Percentiles rank a stretch among this genome's conserved stretches.
Conservation (phyloP, 2,888 invertebrate species). For the Spisula solida region DNA sequence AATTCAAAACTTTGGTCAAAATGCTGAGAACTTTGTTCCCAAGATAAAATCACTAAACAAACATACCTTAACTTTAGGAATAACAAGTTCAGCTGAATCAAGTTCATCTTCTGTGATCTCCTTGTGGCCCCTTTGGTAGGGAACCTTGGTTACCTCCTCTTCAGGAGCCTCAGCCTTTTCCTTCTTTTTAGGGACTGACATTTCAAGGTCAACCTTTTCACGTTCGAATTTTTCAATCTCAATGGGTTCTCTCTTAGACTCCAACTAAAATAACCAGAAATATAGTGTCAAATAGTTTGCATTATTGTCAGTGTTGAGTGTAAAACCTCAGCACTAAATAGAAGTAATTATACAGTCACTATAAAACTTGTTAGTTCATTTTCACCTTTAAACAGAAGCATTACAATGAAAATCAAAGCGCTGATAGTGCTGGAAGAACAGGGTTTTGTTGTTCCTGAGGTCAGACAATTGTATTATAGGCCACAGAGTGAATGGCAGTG, state of each 20-base stretch:
- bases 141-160: conserved; percentile 69
- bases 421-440: no score
- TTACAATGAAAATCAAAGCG: no score
- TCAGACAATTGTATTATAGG: no score
- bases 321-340: no score
- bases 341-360: no score
- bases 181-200: conserved; percentile 43
- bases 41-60: neutral
- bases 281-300: no score
- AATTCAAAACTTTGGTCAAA: neutral
- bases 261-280: conserved; percentile 47
- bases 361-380: no score
- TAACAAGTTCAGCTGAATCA: conserved; percentile 75
- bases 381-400: no score
- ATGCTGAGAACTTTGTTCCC: neutral
- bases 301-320: no score
- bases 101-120: conserved; percentile 77
- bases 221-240: conserved; percentile 65
- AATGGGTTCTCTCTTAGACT: conserved; percentile 56
- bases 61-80: conserved; percentile 74
- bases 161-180: conserved; percentile 71
- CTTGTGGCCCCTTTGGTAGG: conserved; percentile 66
- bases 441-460: no score
- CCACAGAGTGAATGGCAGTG: no score
- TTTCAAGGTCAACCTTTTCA: conserved; percentile 65